These are phyloP conservation scores for Thaleichthys pacificus DNA, from an alignment of 2,797 vertebrate genomes.

Conservation along the genomic window DNA sequence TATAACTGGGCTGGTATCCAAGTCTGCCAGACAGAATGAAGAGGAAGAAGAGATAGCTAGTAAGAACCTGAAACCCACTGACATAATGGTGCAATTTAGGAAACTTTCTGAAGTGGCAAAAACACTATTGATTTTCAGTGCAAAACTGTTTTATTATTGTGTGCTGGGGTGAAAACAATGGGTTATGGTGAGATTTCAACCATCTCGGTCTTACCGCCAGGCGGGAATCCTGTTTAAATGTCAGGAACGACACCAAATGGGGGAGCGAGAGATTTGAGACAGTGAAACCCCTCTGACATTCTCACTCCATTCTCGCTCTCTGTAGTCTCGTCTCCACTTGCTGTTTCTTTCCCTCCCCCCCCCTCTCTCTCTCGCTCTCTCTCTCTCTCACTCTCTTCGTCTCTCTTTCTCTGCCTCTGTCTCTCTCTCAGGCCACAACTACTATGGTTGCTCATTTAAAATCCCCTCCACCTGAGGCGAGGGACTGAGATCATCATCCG, in stretches of 20 bases:
- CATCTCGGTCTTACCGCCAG: not conserved
- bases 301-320: too few relatives aligned
- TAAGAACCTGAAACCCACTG: too few relatives aligned
- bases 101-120: too few relatives aligned
- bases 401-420: not conserved
- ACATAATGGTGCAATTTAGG: too few relatives aligned
- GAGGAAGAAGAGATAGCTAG: too few relatives aligned
- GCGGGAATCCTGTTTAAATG: slow-evolving; percentile 21
- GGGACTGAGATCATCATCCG: not conserved
- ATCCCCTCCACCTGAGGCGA: too few relatives aligned
- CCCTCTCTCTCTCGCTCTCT: not conserved
- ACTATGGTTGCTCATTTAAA: not conserved
- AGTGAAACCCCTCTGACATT: not conserved
- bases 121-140: slow-evolving; percentile 1
- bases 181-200: not conserved
- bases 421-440: not conserved
- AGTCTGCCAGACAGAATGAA: too few relatives aligned
- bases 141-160: not conserved
- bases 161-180: not conserved
- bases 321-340: not conserved
- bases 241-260: slow-evolving; percentile 6
- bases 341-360: not conserved
- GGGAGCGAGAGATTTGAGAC: not conserved
- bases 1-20: too few relatives aligned
- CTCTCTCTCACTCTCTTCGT: not conserved